These are phyloP conservation scores for Hydrolagus colliei DNA, from an alignment of 2,797 vertebrate genomes.

Conservation along the genomic window DNA sequence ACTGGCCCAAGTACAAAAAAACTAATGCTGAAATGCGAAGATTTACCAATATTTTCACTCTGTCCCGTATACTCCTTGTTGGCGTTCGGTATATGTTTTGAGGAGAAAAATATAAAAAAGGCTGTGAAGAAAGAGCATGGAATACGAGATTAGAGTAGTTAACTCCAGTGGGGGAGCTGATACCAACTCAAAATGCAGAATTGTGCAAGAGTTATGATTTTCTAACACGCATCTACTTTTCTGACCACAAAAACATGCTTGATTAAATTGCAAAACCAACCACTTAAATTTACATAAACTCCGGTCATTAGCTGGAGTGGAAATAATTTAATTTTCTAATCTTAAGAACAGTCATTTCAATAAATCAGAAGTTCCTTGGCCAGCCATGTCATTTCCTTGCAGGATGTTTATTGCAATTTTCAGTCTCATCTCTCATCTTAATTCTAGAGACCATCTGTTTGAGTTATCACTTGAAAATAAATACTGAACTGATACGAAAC, in stretches of 20 bases:
- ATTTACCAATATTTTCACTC: no score
- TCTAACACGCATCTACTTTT: no score
- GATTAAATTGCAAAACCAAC: neutral
- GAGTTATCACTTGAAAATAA: neutral
- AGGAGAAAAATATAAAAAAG: no score
- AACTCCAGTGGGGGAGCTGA: no score
- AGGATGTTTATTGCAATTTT: neutral
- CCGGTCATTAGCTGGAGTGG: neutral
- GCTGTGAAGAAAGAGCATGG: no score
- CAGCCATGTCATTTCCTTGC: neutral
- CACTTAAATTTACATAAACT: neutral
- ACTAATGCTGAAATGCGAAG: no score
- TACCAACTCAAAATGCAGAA: no score
- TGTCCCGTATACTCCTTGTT: no score
- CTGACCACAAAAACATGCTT: neutral
- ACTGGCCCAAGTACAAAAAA: no score
- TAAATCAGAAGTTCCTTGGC: neutral
- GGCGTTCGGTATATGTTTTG: no score
- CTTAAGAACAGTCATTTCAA: neutral
- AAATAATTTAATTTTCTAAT: neutral
- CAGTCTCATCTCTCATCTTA: neutral
- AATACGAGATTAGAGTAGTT: no score
- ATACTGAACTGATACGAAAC: neutral
- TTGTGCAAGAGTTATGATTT: no score
- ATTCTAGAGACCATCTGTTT: neutral